phyloP scores from a whole-genome alignment of 2,113 vertebrate genomes.

The Leptocoma aspasia region DNA sequence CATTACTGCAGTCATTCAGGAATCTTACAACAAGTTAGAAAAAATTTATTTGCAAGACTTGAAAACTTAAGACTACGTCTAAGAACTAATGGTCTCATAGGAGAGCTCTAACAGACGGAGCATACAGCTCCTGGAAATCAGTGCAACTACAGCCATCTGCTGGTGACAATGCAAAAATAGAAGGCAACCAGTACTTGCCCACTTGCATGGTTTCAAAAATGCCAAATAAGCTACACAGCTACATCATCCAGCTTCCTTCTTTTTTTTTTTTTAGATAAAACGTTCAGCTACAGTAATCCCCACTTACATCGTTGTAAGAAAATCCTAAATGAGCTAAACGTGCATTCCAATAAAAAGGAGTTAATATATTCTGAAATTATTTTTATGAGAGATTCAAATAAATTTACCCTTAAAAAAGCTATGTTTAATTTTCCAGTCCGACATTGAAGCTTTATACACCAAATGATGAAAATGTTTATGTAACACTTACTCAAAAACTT shows the following conservation, averaged over 20 bases:
- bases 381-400: neutral
- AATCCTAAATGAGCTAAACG: neutral
- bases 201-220: neutral
- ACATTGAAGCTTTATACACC: neutral
- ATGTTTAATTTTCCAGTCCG: neutral
- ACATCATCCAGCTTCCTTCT: neutral
- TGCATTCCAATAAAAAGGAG: neutral
- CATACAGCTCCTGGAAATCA: neutral
- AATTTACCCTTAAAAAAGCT: neutral
- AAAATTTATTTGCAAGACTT: neutral
- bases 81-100: neutral
- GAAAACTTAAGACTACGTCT: neutral
- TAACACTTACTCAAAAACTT: neutral
- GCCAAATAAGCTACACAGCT: neutral
- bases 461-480: neutral
- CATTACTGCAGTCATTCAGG: neutral
- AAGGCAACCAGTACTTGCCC: neutral
- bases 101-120: neutral
- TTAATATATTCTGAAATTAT: neutral
- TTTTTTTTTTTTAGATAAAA: neutral
- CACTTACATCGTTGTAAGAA: neutral
- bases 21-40: neutral
- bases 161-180: neutral
- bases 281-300: neutral
- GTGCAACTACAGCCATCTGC: slow-evolving; percentile 38